These are phyloP conservation scores for Ailuropoda melanoleuca DNA, from an alignment of 2,113 vertebrate species.

Conservation along the genomic window DNA sequence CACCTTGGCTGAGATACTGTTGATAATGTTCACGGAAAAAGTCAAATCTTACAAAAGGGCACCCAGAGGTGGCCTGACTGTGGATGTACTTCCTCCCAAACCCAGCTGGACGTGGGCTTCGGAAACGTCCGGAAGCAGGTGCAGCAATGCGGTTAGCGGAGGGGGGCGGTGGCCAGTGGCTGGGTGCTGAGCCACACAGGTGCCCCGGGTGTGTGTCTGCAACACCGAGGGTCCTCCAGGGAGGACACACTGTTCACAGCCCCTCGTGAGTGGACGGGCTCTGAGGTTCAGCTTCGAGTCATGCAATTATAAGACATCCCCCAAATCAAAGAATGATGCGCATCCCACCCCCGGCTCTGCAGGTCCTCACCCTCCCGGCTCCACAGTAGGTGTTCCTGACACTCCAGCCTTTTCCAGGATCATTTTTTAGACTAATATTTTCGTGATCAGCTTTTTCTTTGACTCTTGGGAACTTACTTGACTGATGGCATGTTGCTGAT, in stretches of 20 bases:
- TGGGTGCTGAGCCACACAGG: rapidly evolving
- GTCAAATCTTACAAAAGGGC: rapidly evolving
- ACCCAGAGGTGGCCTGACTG: rapidly evolving
- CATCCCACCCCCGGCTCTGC: background rate
- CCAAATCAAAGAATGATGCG: rapidly evolving
- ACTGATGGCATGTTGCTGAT: rapidly evolving
- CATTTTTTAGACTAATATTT: background rate
- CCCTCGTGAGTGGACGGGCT: rapidly evolving
- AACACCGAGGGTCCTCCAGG: rapidly evolving
- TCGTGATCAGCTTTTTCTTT: background rate
- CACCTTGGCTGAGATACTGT: background rate
- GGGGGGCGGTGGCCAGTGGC: rapidly evolving
- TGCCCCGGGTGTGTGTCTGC: rapidly evolving
- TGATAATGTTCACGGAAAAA: background rate
- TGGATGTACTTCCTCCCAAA: background rate
- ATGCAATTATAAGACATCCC: rapidly evolving
- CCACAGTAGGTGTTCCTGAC: rapidly evolving
- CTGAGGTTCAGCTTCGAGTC: background rate
- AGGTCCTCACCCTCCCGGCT: background rate
- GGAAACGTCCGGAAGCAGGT: rapidly evolving
- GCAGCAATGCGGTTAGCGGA: rapidly evolving
- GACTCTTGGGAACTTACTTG: background rate
- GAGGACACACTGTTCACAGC: rapidly evolving
- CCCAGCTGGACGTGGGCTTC: rapidly evolving
- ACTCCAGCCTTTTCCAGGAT: rapidly evolving